Evolutionary conservation across 2,797 vertebrate species (phyloP), one percentile per base, ranked within the genome.

Genomic region (Pygocentrus nattereri): DNA sequence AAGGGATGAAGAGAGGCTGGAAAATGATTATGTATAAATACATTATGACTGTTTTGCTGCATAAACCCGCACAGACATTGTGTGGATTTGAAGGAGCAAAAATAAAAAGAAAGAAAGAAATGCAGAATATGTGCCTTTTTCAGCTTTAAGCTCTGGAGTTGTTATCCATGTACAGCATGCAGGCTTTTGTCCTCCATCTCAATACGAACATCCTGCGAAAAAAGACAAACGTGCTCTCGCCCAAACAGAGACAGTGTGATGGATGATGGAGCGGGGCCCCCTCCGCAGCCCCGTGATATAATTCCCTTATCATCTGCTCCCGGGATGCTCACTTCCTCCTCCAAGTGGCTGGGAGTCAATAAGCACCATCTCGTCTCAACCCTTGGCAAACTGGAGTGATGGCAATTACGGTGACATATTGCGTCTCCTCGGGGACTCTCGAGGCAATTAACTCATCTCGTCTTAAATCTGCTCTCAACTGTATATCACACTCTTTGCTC

Each of bases 341-440:
- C 85, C 72, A 85, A 87, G 82, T 82, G 88, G 88, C 89, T 85
- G 76, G 38, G 74, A 91, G 88, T 91, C 90, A 85, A 81, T 87
- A 88, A 91, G 87, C 77, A 79, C 74, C 79, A 85, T 47, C 82
- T 81, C 85, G 82, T 84, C 81, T 84, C 85, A 89, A 84, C 89
- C 87, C 87, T 84, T 84, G 87, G 84, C 80, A 65, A 23, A 41
- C 69, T 23, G 82, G 69, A 89, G 79, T 91, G 85, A 84, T 76
- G 61, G 70, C 92, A 91, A 93, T 93, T 92, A 92, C 73, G 59
- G 85, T 87, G 87, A 86, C 91, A 88, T 83, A 86, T 80, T 71
- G 80, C 52, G 64, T 80, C 74, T 82, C 67, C 47, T 54, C 61
- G 44, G 64, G 85, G 84, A 82, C 75, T 61, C 86, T 84, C 75